phyloP scores from a whole-genome alignment of 2,888 invertebrate species.

The Epistrophella euchroma region DNA sequence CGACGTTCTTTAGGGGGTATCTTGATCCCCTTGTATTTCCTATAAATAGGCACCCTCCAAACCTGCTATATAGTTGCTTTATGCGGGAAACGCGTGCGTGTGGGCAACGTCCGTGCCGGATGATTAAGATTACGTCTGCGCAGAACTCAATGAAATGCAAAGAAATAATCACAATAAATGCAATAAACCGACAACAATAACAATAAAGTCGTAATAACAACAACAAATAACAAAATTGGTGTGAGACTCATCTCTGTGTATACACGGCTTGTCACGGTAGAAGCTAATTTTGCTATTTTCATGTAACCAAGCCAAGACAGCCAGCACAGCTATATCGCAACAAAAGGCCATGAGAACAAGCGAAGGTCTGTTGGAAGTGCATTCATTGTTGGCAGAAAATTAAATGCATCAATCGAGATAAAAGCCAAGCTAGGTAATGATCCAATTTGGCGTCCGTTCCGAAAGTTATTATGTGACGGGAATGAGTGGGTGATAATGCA shows the following conservation, averaged over 20 bases:
- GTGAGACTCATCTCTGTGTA: slow-evolving; percentile 28
- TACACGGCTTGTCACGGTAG: neutral
- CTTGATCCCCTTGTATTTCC: neutral
- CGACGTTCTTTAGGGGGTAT: slow-evolving; percentile 35
- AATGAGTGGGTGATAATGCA: slow-evolving; percentile 63
- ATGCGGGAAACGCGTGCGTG: slow-evolving; percentile 57
- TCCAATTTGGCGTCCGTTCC: slow-evolving; percentile 58
- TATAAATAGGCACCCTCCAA: neutral
- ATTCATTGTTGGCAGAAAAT: slow-evolving; percentile 63
- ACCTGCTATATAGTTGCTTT: slow-evolving; percentile 16
- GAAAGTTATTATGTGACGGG: slow-evolving; percentile 50
- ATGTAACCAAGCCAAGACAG: neutral
- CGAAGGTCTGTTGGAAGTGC: slow-evolving; percentile 39
- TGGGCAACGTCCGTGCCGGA: slow-evolving; percentile 63
- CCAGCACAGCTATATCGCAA: neutral
- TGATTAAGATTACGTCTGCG: slow-evolving; percentile 70
- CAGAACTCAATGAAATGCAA: slow-evolving; percentile 57
- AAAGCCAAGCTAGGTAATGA: slow-evolving; percentile 56
- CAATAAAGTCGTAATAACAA: slow-evolving; percentile 71
- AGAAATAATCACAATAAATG: slow-evolving; percentile 70
- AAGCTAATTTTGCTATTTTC: slow-evolving; percentile 21
- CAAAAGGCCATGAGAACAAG: slow-evolving; percentile 24
- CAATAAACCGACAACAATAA: slow-evolving; percentile 66
- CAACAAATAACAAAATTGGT: slow-evolving; percentile 58
- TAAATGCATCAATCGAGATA: slow-evolving; percentile 69